Percentiles rank a stretch among this genome's conserved stretches.
Evolutionary conservation across 2,888 invertebrate species (phyloP).

Genomic region (Athetis lepigone): DNA sequence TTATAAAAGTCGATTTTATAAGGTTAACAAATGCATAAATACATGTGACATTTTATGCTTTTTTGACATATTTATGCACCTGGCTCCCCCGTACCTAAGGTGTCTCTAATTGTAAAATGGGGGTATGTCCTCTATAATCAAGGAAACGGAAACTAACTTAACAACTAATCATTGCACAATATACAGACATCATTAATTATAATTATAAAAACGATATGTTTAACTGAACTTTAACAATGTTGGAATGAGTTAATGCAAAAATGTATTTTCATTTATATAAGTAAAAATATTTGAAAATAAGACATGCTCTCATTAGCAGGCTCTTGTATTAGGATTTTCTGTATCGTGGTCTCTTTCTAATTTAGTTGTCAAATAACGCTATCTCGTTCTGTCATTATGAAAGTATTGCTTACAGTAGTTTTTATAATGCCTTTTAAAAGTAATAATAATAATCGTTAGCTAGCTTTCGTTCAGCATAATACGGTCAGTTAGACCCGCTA

Average conservation of each 20-base stretch:
- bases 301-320: too few relatives aligned
- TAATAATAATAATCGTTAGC: background rate
- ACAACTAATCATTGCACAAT: slow-evolving; percentile 76
- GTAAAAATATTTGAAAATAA: too few relatives aligned
- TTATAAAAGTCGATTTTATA: slow-evolving; percentile 10
- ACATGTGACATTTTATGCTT: slow-evolving; percentile 52
- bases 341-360: background rate
- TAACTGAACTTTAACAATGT: slow-evolving; percentile 35
- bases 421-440: background rate
- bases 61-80: slow-evolving; percentile 44
- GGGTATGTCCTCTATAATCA: slow-evolving; percentile 74
- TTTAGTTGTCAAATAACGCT: background rate
- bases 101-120: slow-evolving; percentile 66
- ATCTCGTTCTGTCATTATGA: background rate
- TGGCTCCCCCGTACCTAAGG: slow-evolving; percentile 14
- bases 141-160: slow-evolving; percentile 64
- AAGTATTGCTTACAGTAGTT: background rate
- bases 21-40: slow-evolving; percentile 41
- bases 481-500: background rate
- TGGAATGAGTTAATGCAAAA: slow-evolving; percentile 19
- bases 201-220: slow-evolving; percentile 60
- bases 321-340: too few relatives aligned
- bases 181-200: slow-evolving; percentile 73
- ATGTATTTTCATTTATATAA: slow-evolving; percentile 2
- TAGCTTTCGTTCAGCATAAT: background rate